Percentiles rank a stretch among this genome's conserved stretches.
Conservation (phyloP, 2,113 vertebrate species). For the Australoheros scitulus region DNA sequence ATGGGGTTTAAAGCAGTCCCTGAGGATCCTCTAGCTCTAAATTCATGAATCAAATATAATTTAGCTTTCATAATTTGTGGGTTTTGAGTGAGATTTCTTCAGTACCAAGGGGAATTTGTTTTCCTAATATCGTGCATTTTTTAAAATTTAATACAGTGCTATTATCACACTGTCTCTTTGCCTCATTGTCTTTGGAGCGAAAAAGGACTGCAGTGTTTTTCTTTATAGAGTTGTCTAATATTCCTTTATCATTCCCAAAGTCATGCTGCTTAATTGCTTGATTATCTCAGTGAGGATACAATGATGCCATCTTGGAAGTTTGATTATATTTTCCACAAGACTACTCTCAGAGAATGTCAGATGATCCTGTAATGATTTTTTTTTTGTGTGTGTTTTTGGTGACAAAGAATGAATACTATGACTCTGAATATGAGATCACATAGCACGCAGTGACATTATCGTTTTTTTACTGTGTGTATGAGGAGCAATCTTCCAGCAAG, state of each 20-base stretch:
- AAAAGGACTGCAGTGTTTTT: neutral
- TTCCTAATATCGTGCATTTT: neutral
- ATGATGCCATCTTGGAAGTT: constrained; percentile 23
- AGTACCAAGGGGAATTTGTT: neutral
- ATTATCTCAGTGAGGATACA: constrained; percentile 35
- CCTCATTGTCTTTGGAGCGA: neutral
- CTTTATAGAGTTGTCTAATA: constrained; percentile 20
- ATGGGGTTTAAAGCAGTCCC: constrained; percentile 4
- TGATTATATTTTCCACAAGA: constrained; percentile 34
- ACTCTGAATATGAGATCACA: constrained; percentile 4
- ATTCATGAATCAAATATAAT: constrained; percentile 1
- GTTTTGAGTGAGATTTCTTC: neutral
- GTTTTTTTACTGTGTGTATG: neutral
- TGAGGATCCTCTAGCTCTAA: neutral
- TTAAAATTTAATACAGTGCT: neutral
- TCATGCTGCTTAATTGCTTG: constrained; percentile 16
- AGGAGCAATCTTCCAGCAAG: neutral
- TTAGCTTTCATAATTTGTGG: neutral
- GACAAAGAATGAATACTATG: constrained; percentile 18
- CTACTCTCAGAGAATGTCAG: neutral
- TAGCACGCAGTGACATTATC: neutral
- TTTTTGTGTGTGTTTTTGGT: constrained; percentile 26
- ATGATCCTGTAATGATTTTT: constrained; percentile 3
- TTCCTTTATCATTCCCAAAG: constrained; percentile 26
- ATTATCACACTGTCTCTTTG: neutral